Evolutionary conservation across 2,113 vertebrate species (phyloP), one percentile per base, ranked within the genome.

Genomic region (Polypterus bichir): DNA sequence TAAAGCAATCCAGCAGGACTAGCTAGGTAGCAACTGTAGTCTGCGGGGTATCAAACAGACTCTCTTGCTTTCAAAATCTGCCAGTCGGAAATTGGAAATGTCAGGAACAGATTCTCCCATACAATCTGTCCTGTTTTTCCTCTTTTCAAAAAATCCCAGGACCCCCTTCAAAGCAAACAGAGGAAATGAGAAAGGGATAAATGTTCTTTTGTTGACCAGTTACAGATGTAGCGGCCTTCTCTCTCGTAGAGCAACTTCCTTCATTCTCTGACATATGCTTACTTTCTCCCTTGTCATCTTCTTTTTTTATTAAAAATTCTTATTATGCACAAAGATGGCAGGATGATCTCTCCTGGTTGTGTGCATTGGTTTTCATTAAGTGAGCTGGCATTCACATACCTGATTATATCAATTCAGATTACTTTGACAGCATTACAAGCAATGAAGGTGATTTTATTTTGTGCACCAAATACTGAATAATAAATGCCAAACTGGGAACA

Each of bases 361-460:
- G 79, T 81, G 79, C 80, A 76, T 81, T 77, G 3, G 59, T 4
- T 44, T 49, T 61, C 48, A 77, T 76, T 79, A 77, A 79, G 80
- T 77, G 79, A 78, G 79, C 75, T 83, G 80, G 80, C 79, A 77
- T 77, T 71, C 73, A 75, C 79, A 79, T 79, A 83, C 74, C 65
- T 72, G 74, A 72, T 78, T 76, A 83, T 77, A 81, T 80, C 79
- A 77, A 77, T 83, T 81, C 80, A 79, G 80, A 81, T 77, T 75
- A 71, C 77, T 79, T 81, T 79, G 79, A 78, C 80, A 79, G 79
- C 54, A 77, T 77, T 76, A 83, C 75, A 74, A 79, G 79, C 75
- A 69, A 72, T 73, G 78, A 77, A 79, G 80, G 83, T 77, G 75
- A 77, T 80, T 80, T 76, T 79, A 46, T 52, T 27, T 27, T 27